Evolutionary conservation across 2,888 invertebrate genomes (phyloP), one percentile per base, ranked within the genome.

Genomic region (Sericinus montela): DNA sequence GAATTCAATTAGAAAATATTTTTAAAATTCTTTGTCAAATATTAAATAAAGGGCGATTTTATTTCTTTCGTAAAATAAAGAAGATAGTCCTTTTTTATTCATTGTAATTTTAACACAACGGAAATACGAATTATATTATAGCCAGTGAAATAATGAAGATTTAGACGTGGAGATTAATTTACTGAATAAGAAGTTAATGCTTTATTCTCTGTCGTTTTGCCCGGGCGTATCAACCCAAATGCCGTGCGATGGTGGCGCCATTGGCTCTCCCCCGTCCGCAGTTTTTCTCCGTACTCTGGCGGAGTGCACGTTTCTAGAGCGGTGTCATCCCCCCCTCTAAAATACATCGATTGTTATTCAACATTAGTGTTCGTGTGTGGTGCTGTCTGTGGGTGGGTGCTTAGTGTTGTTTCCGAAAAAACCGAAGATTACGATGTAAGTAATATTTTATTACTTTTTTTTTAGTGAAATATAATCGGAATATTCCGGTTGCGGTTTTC

Each of bases 341-440:
- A 42, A 42, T 38, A 54, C 51, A 54, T 54, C 54, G 54, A 52
- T 51, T 53, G 50, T 51, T 48, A 44, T 14, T 45, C 45, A 0
- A 25, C 28, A 40, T 11, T 34, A 13, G 30, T 37, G 46, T 46
- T 45, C 34, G 46, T 28, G 50, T 45, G 35, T 36, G 34, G 45
- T 48, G 42, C 48, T 48, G 37, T 39, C 40, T 39, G 53, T 45
- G 51, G 41, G 51, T 51, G 48, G 30, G 15, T 40, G 35, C 30
- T 15, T 16, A 34, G 45, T 51, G 45, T 5, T 19, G 19, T 25
- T 36, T n/a, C 19, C 16, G 7, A 28, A 38, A 51, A 44, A 35
- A 29, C 11, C 40, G 23, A 14, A 14, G 1, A 25, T 5, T 25
- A 36, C 25, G 47, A 11, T 11, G 30, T 43, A 42, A 42, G 45